These are phyloP conservation scores for Argyresthia albistria DNA, from an alignment of 2,888 invertebrate species.

Conservation along the genomic window DNA sequence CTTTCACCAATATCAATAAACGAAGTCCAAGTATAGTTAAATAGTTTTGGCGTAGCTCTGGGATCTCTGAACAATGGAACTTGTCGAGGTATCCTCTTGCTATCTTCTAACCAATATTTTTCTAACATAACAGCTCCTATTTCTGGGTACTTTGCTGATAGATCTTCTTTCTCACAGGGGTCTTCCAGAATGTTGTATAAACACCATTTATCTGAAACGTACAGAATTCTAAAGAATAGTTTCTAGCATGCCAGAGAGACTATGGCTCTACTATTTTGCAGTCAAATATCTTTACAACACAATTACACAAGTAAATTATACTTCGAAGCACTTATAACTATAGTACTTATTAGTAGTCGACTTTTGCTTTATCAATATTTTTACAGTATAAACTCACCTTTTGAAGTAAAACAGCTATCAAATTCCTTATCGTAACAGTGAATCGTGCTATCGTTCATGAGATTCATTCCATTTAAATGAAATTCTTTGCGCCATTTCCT, in stretches of 20 bases:
- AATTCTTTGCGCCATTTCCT: constrained; percentile 24
- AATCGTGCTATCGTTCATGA: constrained; percentile 34
- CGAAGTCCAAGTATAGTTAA: constrained; percentile 44
- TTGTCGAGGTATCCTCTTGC: constrained; percentile 13
- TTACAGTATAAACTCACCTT: too few relatives aligned
- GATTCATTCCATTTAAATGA: constrained; percentile 15
- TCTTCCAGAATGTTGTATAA: constrained; percentile 46
- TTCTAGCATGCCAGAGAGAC: too few relatives aligned
- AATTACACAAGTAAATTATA: too few relatives aligned
- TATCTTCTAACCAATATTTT: constrained; percentile 26
- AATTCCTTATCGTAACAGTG: constrained; percentile 9
- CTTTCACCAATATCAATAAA: constrained; percentile 11
- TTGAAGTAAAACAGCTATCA: constrained; percentile 30
- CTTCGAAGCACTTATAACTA: too few relatives aligned
- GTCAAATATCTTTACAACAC: too few relatives aligned
- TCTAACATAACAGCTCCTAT: constrained; percentile 24
- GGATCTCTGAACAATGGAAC: constrained; percentile 33
- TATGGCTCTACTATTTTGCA: too few relatives aligned
- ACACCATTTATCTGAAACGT: constrained; percentile 35
- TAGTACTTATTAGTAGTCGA: too few relatives aligned
- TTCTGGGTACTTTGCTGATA: constrained; percentile 28
- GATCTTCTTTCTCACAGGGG: constrained; percentile 44
- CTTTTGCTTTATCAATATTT: too few relatives aligned
- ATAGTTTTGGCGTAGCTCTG: constrained; percentile 30
- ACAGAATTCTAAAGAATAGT: background rate